phyloP scores from a whole-genome alignment of 2,797 vertebrate species.

The Ctenosaura bakeri region DNA sequence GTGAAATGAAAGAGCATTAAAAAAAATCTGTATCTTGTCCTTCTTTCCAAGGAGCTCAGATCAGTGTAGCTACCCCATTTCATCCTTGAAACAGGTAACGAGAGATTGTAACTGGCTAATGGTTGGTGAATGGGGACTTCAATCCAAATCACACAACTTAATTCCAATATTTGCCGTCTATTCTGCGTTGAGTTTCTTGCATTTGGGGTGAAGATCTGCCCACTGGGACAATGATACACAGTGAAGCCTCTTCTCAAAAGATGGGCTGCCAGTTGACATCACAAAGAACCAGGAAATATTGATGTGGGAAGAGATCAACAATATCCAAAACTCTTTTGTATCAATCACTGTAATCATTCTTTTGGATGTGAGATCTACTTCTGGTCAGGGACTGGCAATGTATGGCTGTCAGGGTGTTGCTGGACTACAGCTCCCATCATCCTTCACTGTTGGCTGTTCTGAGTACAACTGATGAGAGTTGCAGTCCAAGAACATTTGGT shows the following conservation, averaged over 20 bases:
- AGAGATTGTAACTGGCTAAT: neutral
- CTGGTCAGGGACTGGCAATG: neutral
- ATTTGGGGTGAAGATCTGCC: neutral
- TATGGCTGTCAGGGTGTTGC: neutral
- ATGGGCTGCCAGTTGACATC: no score
- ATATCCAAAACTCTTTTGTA: no score
- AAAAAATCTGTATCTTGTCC: no score
- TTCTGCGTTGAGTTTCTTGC: neutral
- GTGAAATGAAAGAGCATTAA: neutral
- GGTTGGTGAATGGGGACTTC: neutral
- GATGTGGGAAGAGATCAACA: neutral
- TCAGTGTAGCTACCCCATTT: neutral
- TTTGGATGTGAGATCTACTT: neutral
- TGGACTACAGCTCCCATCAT: neutral
- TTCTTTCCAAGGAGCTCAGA: neutral
- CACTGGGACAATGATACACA: no score
- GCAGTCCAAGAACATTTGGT: neutral
- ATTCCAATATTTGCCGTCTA: neutral
- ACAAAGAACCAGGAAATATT: no score
- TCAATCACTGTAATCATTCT: neutral
- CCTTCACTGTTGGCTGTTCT: neutral
- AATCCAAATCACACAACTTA: neutral
- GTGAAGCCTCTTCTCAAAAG: no score
- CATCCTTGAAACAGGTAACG: neutral
- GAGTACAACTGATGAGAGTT: neutral